Base-by-base conservation (phyloP, 2,113 vertebrate genomes). In the Elephas maximus region DNA sequence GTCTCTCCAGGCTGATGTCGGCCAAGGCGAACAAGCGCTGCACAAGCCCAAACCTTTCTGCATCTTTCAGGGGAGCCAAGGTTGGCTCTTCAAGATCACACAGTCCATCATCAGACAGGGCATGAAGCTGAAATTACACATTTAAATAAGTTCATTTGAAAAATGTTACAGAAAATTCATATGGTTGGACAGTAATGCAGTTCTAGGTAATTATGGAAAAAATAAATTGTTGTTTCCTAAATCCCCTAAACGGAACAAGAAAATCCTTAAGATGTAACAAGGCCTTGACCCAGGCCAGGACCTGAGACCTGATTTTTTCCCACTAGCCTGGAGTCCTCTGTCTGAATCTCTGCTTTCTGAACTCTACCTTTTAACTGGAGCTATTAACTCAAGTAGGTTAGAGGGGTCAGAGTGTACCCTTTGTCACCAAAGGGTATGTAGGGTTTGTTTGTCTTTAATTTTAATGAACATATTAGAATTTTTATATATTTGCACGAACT, bases 11-110 rank as follows among this genome's bases (percentile, higher is more conserved):
- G 33, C 37, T 94, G 88, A 99, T 96, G 62, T 98, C 97, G 0
- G 95, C 99, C 45, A 96, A 98, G 48, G 98, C 97, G 93, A 99
- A 99, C 95, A 99, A 98, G 89, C 89, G 98, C 96, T 98, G 97
- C 18, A 93, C 97, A 0, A 98, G 97, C 44, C 95, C 93, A 94
- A 99, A 99, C 78, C 93, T 96, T 73, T 98, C 98, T 76, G 97
- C 93, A n/a, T 98, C 98, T 15, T 98, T 74, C n/a, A 99, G 97
- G 2, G 97, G 26, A 8, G 98, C 96, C 89, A 99, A 91, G 7
- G 48, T 69, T 74, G 98, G 84, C 18, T 98, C 97, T 95, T 98
- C 98, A 79, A 98, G 93, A 0, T 92, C 97, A 96, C 98, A 67
- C 9, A 96, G 97, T 80, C 98, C 98, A 6, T 98, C 97, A 0